Conservation (phyloP, 53 echinoderm and acorn worm species). For the Zoroaster sp. region DNA sequence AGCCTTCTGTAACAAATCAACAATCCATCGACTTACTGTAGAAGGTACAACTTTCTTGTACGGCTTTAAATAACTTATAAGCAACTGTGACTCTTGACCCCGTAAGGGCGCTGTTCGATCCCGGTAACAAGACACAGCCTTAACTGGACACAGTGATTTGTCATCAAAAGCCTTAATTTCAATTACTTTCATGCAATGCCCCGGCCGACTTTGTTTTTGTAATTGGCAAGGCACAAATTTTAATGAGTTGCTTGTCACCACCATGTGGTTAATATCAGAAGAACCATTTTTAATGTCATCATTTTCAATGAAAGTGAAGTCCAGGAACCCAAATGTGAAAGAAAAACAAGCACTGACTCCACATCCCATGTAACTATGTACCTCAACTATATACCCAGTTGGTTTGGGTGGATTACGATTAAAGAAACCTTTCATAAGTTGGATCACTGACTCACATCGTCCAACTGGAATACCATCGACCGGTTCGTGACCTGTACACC, state of each 20-base stretch:
- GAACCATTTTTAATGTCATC: conserved; percentile 43
- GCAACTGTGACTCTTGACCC: conserved; percentile 18
- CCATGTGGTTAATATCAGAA: not conserved
- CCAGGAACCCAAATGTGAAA: conserved; percentile 12
- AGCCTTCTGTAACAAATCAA: not conserved
- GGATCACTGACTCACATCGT: conserved; percentile 11
- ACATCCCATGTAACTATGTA: conserved; percentile 27
- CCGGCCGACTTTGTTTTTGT: conserved; percentile 48
- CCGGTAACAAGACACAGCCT: conserved; percentile 33
- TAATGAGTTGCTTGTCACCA: not conserved
- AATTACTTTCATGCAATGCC: not conserved
- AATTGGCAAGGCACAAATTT: not conserved
- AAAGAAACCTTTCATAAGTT: conserved; percentile 70
- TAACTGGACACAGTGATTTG: conserved; percentile 40
- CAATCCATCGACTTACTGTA: conserved; percentile 51
- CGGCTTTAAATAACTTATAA: conserved; percentile 20
- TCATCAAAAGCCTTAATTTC: conserved; percentile 45
- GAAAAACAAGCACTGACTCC: conserved; percentile 17
- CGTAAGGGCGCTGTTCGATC: conserved; percentile 19
- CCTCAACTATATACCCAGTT: not conserved
- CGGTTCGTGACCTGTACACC: conserved; percentile 24
- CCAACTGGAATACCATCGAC: conserved; percentile 8
- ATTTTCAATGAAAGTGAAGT: conserved; percentile 15
- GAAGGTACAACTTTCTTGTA: conserved; percentile 30
- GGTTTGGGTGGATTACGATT: conserved; percentile 66